phyloP scores from a whole-genome alignment of 2,113 vertebrate species.

The Quiscalus mexicanus region DNA sequence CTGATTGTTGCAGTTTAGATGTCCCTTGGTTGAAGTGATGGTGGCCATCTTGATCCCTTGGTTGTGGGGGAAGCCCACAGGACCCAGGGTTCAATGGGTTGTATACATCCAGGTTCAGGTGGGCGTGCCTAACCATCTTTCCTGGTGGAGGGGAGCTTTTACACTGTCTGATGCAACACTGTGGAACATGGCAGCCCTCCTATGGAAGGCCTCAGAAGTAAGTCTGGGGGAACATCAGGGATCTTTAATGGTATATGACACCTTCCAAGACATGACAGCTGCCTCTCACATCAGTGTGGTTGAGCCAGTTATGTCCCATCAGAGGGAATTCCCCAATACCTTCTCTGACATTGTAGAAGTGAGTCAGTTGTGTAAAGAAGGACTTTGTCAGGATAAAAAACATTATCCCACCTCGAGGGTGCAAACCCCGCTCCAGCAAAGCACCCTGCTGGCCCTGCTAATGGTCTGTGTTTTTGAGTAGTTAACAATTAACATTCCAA shows the following conservation, averaged over 20 bases:
- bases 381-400: not conserved
- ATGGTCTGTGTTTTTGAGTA: not conserved
- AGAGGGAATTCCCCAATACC: not conserved
- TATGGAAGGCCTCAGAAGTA: not conserved
- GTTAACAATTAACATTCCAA: not conserved
- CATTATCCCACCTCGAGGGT: not conserved
- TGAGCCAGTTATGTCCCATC: not conserved
- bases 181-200: not conserved
- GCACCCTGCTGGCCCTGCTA: not conserved
- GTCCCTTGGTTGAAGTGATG: not conserved
- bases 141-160: not conserved
- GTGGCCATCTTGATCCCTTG: rapidly evolving
- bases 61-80: not conserved
- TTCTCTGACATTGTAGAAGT: rapidly evolving
- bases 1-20: not conserved
- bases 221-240: rapidly evolving
- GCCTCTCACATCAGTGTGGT: not conserved
- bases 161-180: not conserved
- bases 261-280: not conserved
- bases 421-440: rapidly evolving
- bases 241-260: not conserved
- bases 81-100: not conserved
- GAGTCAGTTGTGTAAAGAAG: not conserved
- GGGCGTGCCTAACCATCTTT: not conserved
- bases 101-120: not conserved